Base-by-base conservation (phyloP, 2,113 vertebrate genomes). In the Thoracochromis brauschi region DNA sequence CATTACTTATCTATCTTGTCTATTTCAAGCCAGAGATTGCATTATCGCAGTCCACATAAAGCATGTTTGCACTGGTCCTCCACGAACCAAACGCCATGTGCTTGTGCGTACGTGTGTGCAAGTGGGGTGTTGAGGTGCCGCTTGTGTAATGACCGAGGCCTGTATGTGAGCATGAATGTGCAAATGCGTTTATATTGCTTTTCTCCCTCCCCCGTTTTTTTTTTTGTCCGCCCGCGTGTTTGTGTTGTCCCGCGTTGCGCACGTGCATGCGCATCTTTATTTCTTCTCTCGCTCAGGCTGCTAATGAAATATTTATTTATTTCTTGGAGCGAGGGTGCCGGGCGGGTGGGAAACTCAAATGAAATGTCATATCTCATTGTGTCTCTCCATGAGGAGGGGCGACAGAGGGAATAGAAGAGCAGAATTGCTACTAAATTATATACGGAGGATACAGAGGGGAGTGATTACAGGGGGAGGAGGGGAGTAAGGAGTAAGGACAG, bases 321-420 rank as follows among this genome's bases (percentile, higher is more conserved):
- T 93, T 95, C 89, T 92, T 3, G 29, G 86, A 88, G 91, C 88
- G 31, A 75, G 80, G 91, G 86, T 57, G 87, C 81, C 17, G 82
- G 83, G 81, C 82, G 91, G 91, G 91, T 24, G 60, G 85, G 88
- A 54, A 90, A 86, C 90, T 84, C 89, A 92, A 94, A 92, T 95
- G 94, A 95, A 94, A 95, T 95, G 94, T 95, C 94, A 93, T 94
- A 95, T 94, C 94, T 95, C 95, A 95, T 95, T 90, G 91, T 87
- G 92, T 93, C 90, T 90, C 83, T 68, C 57, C 14, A 68, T 83
- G 88, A 90, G 88, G 85, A 88, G 87, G 85, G 75, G 85, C 75
- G 89, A 51, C 80, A 35, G 84, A 75, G 87, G 91, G 87, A 92
- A 89, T 9, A 80, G 88, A 79, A 80, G 92, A 75, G 81, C 78